Conservation (phyloP, 2,113 vertebrate genomes). For the Pelobates fuscus region DNA sequence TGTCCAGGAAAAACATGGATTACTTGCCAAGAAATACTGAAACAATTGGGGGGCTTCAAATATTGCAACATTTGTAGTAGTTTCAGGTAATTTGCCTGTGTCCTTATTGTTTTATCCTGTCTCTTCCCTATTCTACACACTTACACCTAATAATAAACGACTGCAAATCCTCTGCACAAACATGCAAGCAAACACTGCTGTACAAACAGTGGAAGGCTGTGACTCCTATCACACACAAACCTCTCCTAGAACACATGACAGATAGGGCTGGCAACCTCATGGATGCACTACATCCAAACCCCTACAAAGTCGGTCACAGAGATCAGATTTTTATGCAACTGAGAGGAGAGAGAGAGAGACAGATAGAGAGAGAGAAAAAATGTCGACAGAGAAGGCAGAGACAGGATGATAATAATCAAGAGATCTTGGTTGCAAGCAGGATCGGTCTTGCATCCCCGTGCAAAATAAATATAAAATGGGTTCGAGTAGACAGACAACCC, state of each 20-base stretch:
- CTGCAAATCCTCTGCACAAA: background rate
- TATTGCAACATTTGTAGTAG: conserved; percentile 34
- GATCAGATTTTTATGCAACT: background rate
- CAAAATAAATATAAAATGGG: conserved; percentile 71
- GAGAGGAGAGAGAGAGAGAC: background rate
- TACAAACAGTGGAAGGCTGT: background rate
- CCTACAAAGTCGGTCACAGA: conserved; percentile 5
- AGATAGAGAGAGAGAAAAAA: conserved; percentile 3
- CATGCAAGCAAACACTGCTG: background rate
- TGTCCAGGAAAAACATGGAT: background rate
- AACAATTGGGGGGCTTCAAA: background rate
- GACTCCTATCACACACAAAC: conserved; percentile 36
- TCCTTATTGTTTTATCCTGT: conserved; percentile 42
- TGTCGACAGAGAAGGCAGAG: conserved; percentile 4
- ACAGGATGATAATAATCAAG: background rate
- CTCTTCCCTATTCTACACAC: conserved; percentile 23
- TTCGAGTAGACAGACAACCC: conserved; percentile 87
- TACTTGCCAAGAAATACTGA: background rate
- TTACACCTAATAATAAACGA: conserved; percentile 49
- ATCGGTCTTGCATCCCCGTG: conserved; percentile 81
- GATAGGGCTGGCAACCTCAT: conserved; percentile 59
- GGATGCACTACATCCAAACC: background rate
- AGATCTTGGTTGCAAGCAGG: conserved; percentile 38
- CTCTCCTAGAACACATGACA: conserved; percentile 54
- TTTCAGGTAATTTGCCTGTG: conserved; percentile 60